Evolutionary conservation across 1,140 invertebrate species (phyloP).

Genomic region (Atta texana): DNA sequence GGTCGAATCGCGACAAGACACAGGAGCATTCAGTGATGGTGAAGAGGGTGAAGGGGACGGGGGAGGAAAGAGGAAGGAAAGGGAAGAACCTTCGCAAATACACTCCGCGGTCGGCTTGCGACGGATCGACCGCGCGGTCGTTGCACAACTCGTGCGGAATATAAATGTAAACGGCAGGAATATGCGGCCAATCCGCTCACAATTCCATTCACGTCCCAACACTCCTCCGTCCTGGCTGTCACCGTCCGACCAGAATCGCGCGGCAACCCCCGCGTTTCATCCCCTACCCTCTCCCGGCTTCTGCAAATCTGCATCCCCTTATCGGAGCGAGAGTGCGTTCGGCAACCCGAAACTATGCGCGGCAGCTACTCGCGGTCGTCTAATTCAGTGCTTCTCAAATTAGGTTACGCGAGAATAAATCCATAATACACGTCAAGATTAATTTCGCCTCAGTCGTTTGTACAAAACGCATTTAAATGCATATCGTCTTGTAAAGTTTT

Average conservation of each 20-base stretch:
- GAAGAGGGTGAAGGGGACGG: background rate
- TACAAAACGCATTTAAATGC: background rate
- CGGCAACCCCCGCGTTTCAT: constrained; percentile 31
- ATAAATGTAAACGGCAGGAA: constrained; percentile 72
- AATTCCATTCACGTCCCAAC: constrained; percentile 76
- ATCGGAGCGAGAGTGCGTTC: constrained; percentile 41
- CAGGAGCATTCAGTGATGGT: constrained; percentile 5
- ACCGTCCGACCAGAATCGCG: constrained; percentile 54
- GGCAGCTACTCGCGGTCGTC: constrained; percentile 52
- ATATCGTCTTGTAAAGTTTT: background rate
- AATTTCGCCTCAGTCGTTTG: background rate
- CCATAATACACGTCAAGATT: background rate
- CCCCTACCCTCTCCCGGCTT: background rate
- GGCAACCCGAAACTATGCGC: constrained; percentile 57
- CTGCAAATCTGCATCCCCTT: constrained; percentile 41
- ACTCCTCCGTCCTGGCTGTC: constrained; percentile 68
- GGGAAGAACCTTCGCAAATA: constrained; percentile 51
- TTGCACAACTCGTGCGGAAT: constrained; percentile 61
- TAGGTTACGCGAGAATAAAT: constrained; percentile 22
- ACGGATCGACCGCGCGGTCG: constrained; percentile 34
- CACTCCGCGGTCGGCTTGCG: constrained; percentile 36
- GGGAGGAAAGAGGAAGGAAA: too few species aligned
- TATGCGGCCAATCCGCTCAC: constrained; percentile 65
- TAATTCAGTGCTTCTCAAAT: constrained; percentile 55
- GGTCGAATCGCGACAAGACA: constrained; percentile 57